Evolutionary conservation across 2,797 vertebrate species (phyloP).

Genomic region (Meriones psammophilus): DNA sequence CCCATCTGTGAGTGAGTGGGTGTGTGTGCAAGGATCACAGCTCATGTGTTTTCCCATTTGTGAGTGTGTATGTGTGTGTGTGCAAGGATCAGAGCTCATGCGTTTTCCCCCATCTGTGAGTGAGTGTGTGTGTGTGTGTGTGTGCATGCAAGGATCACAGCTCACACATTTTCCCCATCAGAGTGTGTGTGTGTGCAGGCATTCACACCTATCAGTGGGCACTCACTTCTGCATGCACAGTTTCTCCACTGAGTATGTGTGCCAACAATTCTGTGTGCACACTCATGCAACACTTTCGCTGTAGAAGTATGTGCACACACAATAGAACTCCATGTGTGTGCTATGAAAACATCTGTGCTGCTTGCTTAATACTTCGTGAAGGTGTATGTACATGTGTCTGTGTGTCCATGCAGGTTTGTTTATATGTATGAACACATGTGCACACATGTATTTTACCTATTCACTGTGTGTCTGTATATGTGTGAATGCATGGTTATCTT

Average conservation of each 20-base stretch:
- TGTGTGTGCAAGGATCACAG: accelerated
- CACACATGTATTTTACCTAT: background rate
- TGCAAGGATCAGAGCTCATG: too few species aligned
- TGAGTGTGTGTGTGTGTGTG: background rate
- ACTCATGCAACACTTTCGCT: background rate
- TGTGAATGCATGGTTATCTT: background rate
- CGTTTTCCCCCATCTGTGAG: accelerated
- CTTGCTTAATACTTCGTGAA: background rate
- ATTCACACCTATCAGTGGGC: accelerated
- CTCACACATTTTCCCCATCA: too few species aligned
- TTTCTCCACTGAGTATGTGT: too few species aligned
- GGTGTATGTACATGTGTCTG: accelerated
- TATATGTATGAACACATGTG: background rate
- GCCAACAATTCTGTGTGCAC: too few species aligned
- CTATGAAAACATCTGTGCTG: background rate
- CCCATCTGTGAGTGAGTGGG: background rate
- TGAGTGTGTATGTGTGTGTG: too few species aligned
- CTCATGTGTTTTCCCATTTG: too few species aligned
- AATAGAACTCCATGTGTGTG: background rate
- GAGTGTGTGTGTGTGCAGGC: accelerated
- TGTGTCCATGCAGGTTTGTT: background rate
- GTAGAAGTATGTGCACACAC: background rate
- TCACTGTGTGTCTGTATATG: background rate
- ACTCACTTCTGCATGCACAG: too few species aligned
- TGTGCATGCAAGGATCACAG: too few species aligned